Conservation (phyloP, 2,888 invertebrate genomes). For the Didymodactylos carnosus region DNA sequence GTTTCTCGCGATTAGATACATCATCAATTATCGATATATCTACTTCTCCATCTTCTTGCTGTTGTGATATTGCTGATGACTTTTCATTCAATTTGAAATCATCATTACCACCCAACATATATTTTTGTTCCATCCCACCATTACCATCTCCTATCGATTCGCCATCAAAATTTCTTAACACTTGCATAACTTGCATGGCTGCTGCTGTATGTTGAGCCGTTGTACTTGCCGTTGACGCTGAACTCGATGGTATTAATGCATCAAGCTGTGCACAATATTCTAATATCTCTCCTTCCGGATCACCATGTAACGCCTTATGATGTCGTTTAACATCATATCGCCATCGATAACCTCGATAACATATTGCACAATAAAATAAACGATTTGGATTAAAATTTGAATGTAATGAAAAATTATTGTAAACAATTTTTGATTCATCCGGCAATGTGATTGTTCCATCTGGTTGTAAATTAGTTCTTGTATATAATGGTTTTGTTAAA, state of each 20-base stretch:
- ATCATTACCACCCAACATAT: neutral
- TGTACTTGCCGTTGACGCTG: neutral
- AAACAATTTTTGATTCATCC: neutral
- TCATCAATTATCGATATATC: neutral
- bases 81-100: neutral
- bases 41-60: neutral
- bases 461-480: neutral
- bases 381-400: neutral
- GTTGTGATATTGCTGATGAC: neutral
- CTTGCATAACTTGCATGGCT: neutral
- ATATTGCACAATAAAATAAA: neutral
- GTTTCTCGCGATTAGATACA: neutral
- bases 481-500: neutral
- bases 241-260: neutral
- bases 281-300: neutral
- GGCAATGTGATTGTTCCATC: neutral
- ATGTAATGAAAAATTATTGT: neutral
- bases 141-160: neutral
- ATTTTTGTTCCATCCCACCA: neutral
- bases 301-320: neutral
- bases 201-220: neutral
- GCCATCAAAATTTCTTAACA: neutral
- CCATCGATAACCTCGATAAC: neutral
- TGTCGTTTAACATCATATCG: constrained; percentile 1
- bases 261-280: neutral